These are phyloP conservation scores for Morus bassanus DNA, from an alignment of 2,797 vertebrate species.

Conservation along the genomic window DNA sequence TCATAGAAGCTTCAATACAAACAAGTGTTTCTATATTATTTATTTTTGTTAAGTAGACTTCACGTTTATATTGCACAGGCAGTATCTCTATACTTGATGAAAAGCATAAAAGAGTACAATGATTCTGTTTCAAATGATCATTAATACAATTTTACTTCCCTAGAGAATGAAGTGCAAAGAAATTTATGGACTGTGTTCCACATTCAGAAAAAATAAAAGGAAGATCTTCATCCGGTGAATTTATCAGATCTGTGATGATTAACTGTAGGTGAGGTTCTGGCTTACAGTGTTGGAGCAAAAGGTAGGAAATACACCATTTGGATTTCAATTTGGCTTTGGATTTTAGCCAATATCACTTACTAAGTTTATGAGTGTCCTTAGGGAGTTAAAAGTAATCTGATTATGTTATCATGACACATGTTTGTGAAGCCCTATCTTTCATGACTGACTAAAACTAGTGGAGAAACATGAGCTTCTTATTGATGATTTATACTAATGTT, in stretches of 20 bases:
- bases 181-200: not conserved
- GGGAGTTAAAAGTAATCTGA: not conserved
- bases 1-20: not conserved
- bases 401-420: rapidly evolving
- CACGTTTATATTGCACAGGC: not conserved
- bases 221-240: not conserved
- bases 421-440: not conserved
- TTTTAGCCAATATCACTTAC: not conserved
- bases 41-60: not conserved
- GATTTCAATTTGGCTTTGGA: not conserved
- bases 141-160: not conserved
- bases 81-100: not conserved
- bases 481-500: not conserved
- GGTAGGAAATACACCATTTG: not conserved
- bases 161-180: not conserved
- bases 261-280: not conserved
- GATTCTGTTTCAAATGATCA: not conserved
- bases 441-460: not conserved
- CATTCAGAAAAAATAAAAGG: not conserved
- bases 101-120: not conserved
- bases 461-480: not conserved
- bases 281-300: not conserved
- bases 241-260: not conserved
- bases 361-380: not conserved
- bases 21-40: not conserved